Percentiles rank a stretch among this genome's conserved stretches.
Conservation (phyloP, 2,113 vertebrate species). For the Spheniscus mendiculus region DNA sequence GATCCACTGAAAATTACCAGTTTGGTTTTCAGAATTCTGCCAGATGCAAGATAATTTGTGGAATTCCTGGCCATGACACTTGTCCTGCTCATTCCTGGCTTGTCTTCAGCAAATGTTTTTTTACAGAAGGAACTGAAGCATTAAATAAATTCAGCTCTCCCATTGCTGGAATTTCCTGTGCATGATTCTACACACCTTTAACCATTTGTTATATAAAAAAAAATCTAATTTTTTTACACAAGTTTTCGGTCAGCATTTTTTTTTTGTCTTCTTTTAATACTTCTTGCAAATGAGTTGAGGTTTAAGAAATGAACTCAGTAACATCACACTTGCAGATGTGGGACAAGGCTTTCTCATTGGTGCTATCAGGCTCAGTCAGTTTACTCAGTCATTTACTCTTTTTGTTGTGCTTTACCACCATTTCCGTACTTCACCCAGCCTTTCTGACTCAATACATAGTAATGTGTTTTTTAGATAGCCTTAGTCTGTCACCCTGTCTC, state of each 20-base stretch:
- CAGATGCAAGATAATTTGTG: background rate
- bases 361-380: background rate
- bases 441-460: background rate
- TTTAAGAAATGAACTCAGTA: background rate
- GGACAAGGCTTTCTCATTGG: background rate
- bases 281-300: background rate
- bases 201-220: background rate
- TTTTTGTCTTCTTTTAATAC: background rate
- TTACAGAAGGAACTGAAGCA: background rate
- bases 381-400: background rate
- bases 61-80: background rate
- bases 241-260: background rate
- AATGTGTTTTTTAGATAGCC: background rate
- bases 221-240: background rate
- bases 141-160: background rate
- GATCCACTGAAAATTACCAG: background rate
- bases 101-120: background rate
- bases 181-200: background rate
- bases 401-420: background rate
- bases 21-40: background rate
- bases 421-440: background rate
- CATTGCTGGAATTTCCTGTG: background rate
- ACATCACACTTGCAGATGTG: background rate
- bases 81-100: background rate
- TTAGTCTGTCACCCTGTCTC: background rate